phyloP scores from a whole-genome alignment of 1,140 invertebrate species.

The Eciton burchellii region DNA sequence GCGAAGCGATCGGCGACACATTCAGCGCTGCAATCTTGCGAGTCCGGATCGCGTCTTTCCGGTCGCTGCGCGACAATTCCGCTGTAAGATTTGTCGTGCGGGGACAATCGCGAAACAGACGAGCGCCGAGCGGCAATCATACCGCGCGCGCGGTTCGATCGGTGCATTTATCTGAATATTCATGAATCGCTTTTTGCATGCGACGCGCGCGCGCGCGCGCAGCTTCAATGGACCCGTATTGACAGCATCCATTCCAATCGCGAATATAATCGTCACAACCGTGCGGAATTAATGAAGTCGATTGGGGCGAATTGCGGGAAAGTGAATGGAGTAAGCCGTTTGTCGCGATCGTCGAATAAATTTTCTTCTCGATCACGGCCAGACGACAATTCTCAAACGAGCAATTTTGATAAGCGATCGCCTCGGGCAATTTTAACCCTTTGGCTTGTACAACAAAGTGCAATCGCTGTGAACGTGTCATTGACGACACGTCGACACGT shows the following conservation, averaged over 20 bases:
- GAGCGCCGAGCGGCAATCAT: constrained; percentile 15
- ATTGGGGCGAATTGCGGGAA: constrained; percentile 5
- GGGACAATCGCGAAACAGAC: background rate
- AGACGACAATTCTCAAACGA: background rate
- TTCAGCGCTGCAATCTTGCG: constrained; percentile 28
- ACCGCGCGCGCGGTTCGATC: constrained; percentile 35
- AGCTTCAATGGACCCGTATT: constrained; percentile 34
- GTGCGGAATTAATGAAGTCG: constrained; percentile 39
- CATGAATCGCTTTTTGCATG: constrained; percentile 40
- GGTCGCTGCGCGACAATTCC: background rate
- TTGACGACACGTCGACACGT: too few species aligned
- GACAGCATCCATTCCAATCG: constrained; percentile 37
- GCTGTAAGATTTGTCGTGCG: constrained; percentile 28
- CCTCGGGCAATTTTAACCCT: background rate
- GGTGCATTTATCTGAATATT: constrained; percentile 39
- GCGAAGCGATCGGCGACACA: constrained; percentile 8
- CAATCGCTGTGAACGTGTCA: too few species aligned
- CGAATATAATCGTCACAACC: constrained; percentile 17
- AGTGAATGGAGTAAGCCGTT: constrained; percentile 8
- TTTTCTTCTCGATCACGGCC: background rate
- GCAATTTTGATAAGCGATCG: constrained; percentile 3
- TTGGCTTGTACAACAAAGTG: too few species aligned
- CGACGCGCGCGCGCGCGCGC: background rate
- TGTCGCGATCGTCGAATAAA: constrained; percentile 6
- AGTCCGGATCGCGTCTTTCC: constrained; percentile 2